Conservation (phyloP, 2,888 invertebrate species). For the Pristionchus mayeri region DNA sequence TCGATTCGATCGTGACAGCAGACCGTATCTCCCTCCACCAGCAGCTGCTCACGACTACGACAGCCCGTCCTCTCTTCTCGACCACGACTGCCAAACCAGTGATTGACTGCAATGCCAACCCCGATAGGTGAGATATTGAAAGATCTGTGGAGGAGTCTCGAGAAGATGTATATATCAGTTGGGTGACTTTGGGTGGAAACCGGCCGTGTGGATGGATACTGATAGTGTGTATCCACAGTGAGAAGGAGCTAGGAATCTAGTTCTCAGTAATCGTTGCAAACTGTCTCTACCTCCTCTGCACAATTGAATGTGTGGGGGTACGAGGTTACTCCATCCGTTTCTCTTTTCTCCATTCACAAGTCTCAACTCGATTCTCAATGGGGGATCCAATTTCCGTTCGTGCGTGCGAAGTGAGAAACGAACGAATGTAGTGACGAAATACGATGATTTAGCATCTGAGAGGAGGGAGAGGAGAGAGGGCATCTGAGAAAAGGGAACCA, state of each 20-base stretch:
- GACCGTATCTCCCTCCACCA: conserved; percentile 36
- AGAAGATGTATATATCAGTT: too few species aligned
- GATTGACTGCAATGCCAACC: conserved; percentile 69
- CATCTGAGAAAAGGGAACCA: not conserved
- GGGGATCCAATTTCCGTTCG: conserved; percentile 38
- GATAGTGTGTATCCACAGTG: conserved; percentile 33
- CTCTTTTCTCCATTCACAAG: conserved; percentile 12
- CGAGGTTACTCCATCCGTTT: not conserved
- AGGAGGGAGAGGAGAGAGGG: not conserved
- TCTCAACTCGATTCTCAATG: conserved; percentile 11
- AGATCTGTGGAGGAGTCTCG: too few species aligned
- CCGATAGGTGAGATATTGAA: conserved; percentile 66
- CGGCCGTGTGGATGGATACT: conserved; percentile 10
- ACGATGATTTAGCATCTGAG: too few species aligned
- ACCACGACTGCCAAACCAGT: conserved; percentile 65
- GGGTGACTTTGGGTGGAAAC: not conserved
- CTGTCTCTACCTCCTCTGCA: conserved; percentile 6
- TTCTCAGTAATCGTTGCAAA: conserved; percentile 34
- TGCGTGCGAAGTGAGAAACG: not conserved
- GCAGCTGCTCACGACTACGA: conserved; percentile 54
- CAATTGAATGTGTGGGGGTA: not conserved
- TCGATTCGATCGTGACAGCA: conserved; percentile 57
- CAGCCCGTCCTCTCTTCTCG: conserved; percentile 55
- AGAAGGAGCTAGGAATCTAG: conserved; percentile 3
- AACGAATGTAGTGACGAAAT: not conserved